Conservation (phyloP, 2,797 vertebrate genomes). For the Tokudaia muenninki region DNA sequence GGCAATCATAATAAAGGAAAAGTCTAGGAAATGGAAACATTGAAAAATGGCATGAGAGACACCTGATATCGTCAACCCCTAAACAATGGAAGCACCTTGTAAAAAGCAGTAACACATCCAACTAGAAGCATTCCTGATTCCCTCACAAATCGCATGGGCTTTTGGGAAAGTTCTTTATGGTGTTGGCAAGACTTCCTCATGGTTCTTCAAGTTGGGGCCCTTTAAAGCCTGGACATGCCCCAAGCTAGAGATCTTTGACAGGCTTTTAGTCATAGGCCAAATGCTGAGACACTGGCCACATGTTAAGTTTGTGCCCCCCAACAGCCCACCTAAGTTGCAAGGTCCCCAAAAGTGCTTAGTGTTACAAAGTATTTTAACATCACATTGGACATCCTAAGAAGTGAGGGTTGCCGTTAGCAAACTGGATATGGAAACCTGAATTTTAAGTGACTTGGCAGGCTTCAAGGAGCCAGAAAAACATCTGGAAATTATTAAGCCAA, state of each 20-base stretch:
- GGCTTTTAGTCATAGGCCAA: background rate
- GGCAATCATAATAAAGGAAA: slow-evolving; percentile 17
- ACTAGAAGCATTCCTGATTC: background rate
- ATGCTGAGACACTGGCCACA: background rate
- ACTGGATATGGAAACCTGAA: slow-evolving; percentile 71
- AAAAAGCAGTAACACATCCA: background rate
- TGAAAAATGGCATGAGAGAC: background rate
- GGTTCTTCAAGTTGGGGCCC: background rate
- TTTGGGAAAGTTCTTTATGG: slow-evolving; percentile 33
- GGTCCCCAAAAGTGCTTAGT: slow-evolving; percentile 24
- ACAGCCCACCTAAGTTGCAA: slow-evolving; percentile 44
- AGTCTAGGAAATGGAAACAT: background rate
- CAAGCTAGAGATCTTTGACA: background rate
- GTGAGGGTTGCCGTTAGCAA: slow-evolving; percentile 33
- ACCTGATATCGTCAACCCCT: background rate
- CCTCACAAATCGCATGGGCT: background rate
- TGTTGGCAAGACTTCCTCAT: background rate
- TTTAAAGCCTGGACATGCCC: background rate
- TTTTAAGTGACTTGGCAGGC: slow-evolving; percentile 73
- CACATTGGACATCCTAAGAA: background rate
- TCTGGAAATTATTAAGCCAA: slow-evolving; percentile 81
- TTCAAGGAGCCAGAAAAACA: slow-evolving; percentile 76
- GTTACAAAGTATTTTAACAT: slow-evolving; percentile 56
- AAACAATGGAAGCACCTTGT: background rate
- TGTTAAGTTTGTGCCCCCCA: background rate